These are phyloP conservation scores for Dendroctonus valens DNA, from an alignment of 1,140 invertebrate genomes.

Conservation along the genomic window DNA sequence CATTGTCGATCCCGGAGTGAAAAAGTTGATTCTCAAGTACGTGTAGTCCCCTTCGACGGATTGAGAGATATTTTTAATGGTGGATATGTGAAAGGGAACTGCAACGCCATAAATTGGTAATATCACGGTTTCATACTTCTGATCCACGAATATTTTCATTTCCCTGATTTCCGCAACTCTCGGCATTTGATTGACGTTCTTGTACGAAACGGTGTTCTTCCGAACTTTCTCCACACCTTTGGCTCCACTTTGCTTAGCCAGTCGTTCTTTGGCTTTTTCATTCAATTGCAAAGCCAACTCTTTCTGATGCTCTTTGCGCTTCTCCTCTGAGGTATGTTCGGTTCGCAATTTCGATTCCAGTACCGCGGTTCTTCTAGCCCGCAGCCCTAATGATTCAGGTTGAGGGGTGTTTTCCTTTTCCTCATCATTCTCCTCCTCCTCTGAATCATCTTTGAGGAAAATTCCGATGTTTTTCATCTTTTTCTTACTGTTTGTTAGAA, in stretches of 20 bases:
- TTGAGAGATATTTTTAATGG: constrained; percentile 98
- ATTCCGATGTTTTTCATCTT: constrained; percentile 96
- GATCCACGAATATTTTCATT: constrained; percentile 94
- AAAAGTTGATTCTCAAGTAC: constrained; percentile 98
- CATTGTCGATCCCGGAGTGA: constrained; percentile 95
- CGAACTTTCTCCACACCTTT: constrained; percentile 88
- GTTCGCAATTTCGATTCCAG: constrained; percentile 93
- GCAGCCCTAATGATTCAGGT: constrained; percentile 58
- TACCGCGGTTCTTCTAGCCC: constrained; percentile 90
- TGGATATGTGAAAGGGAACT: constrained; percentile 98
- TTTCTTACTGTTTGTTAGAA: constrained; percentile 92
- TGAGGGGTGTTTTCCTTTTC: constrained; percentile 66
- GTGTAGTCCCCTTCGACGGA: constrained; percentile 99
- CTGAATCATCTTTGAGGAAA: constrained; percentile 91
- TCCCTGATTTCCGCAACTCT: constrained; percentile 86
- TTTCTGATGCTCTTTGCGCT: constrained; percentile 94
- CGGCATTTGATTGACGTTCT: constrained; percentile 88
- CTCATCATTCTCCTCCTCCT: constrained; percentile 73
- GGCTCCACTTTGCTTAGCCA: constrained; percentile 82
- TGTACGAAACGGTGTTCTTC: constrained; percentile 95
- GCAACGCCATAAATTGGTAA: constrained; percentile 94
- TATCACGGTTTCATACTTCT: constrained; percentile 97
- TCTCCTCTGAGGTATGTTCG: constrained; percentile 95
- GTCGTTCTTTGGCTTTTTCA: constrained; percentile 85
- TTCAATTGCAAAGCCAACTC: constrained; percentile 90